Percentiles rank a stretch among this genome's conserved stretches.
Evolutionary conservation across 2,888 invertebrate species (phyloP).

Genomic region (Parnassius mnemosyne): DNA sequence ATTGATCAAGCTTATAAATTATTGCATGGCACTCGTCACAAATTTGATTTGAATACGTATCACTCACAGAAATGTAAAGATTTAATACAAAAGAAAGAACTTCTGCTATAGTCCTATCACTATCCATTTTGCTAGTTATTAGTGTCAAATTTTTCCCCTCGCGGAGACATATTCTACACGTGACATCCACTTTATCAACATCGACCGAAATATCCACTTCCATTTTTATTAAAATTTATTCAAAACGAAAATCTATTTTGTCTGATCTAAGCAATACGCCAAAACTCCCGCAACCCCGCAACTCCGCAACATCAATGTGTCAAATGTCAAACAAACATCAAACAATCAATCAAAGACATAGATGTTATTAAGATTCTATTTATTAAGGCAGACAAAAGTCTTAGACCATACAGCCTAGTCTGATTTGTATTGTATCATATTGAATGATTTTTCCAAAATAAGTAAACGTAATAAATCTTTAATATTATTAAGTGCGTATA

Average conservation of each 20-base stretch:
- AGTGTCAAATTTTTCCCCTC: constrained; percentile 50
- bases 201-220: constrained; percentile 19
- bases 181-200: constrained; percentile 34
- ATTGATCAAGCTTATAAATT: constrained; percentile 54
- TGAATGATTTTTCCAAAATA: no score
- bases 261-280: background rate
- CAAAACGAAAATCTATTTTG: background rate
- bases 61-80: constrained; percentile 48
- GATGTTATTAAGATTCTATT: no score
- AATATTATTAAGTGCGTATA: no score
- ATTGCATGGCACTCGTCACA: constrained; percentile 56
- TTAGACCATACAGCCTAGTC: no score
- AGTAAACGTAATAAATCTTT: no score
- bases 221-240: constrained; percentile 5
- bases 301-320: no score
- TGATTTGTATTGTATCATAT: no score
- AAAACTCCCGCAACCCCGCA: background rate
- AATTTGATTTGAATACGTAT: constrained; percentile 60
- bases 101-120: constrained; percentile 48
- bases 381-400: no score
- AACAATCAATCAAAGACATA: no score
- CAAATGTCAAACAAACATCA: no score
- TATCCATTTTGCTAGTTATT: constrained; percentile 46
- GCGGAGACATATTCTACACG: constrained; percentile 59
- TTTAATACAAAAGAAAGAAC: constrained; percentile 52